A percentile compares a stretch with the other conserved stretches of the same genome.
Evolutionary conservation across 35 echinoderm and acorn worm genomes (phyloP).

Genomic region (Apostichopus californicus): DNA sequence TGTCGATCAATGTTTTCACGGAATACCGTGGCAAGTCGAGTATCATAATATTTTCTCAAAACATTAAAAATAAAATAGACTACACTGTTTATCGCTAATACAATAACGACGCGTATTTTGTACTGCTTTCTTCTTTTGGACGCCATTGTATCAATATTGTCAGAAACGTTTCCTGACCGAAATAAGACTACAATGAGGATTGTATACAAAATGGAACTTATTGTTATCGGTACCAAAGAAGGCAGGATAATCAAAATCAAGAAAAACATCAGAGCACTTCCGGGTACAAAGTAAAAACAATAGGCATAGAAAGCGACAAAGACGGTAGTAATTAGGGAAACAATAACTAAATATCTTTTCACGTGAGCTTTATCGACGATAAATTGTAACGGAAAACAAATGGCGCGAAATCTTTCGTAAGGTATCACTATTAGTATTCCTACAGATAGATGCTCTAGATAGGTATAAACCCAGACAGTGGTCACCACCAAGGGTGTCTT

Average conservation of each 20-base stretch:
- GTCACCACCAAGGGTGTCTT: background rate
- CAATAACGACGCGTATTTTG: background rate
- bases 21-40: background rate
- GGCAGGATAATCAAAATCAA: background rate
- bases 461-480: background rate
- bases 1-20: background rate
- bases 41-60: background rate
- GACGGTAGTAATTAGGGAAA: background rate
- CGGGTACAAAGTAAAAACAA: background rate
- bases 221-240: background rate
- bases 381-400: background rate
- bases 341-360: background rate
- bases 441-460: background rate
- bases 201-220: background rate
- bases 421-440: background rate
- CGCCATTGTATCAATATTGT: background rate
- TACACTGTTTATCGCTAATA: conserved; percentile 7
- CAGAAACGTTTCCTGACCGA: background rate
- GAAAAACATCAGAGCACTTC: background rate
- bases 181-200: background rate
- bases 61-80: conserved; percentile 6
- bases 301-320: background rate
- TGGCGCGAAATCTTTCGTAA: conserved; percentile 3
- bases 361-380: background rate
- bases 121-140: background rate